Percentiles rank a stretch among this genome's conserved stretches.
phyloP scores from a whole-genome alignment of 2,113 vertebrate genomes.

The Misgurnus mizolepis region DNA sequence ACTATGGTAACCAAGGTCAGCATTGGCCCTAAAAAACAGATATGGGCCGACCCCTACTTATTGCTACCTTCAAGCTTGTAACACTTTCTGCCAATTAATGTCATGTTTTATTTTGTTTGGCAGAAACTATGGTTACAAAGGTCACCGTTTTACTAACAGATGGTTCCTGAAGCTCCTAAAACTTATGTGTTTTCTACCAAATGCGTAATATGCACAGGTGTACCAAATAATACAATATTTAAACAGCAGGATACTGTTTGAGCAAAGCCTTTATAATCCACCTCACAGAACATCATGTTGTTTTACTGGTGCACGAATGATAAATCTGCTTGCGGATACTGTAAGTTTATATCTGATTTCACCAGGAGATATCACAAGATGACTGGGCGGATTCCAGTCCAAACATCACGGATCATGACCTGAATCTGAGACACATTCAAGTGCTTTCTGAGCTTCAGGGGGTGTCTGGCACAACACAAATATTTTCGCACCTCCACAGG shows the following conservation, averaged over 20 bases:
- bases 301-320: constrained; percentile 8
- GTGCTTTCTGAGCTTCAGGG: background rate
- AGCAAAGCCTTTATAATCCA: background rate
- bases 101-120: too few species aligned
- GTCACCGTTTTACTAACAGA: background rate
- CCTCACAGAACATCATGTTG: background rate
- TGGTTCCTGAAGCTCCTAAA: background rate
- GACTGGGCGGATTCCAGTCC: background rate
- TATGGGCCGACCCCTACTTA: too few species aligned
- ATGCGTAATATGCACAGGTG: background rate
- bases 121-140: background rate
- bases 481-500: background rate
- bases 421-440: constrained; percentile 8
- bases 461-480: constrained; percentile 3
- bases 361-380: constrained; percentile 24
- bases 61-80: too few species aligned
- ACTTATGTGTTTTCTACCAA: background rate
- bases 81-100: too few species aligned
- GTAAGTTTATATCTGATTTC: constrained; percentile 36
- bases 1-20: too few species aligned
- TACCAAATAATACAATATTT: background rate
- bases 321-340: background rate
- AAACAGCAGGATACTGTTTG: background rate
- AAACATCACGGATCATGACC: constrained; percentile 6
- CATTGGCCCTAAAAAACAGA: too few species aligned